phyloP scores from a whole-genome alignment of 23 tunicate species.

The Clavelina lepadiformis region DNA sequence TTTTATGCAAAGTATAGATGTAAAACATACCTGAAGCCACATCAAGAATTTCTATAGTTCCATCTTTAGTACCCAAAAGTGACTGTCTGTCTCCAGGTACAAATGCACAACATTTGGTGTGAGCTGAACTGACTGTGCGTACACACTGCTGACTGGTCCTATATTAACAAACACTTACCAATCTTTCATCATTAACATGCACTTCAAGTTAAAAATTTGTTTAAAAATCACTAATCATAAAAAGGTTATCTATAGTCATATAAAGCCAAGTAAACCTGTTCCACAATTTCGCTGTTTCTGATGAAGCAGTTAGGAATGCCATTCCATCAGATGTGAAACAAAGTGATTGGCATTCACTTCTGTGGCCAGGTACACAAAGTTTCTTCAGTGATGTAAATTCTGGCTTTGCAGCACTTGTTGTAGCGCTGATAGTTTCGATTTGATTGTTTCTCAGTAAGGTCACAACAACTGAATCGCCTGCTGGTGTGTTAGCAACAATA shows the following conservation, averaged over 20 bases:
- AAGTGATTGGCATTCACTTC: conserved; percentile 48
- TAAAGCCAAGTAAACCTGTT: conserved; percentile 83
- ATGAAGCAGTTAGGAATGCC: conserved; percentile 54
- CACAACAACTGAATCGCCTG: conserved; percentile 11
- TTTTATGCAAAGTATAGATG: not conserved
- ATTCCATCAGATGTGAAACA: conserved; percentile 76
- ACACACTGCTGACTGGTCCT: conserved; percentile 77
- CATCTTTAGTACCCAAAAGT: conserved; percentile 70
- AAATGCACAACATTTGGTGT: conserved; percentile 53
- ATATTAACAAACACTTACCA: not conserved
- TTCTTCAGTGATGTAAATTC: conserved; percentile 24
- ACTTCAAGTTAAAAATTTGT: too few relatives aligned
- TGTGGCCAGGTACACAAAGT: conserved; percentile 44
- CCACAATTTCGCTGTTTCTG: conserved; percentile 82
- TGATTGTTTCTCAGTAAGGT: conserved; percentile 66
- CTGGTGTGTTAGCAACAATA: conserved; percentile 1
- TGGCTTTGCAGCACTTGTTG: conserved; percentile 4
- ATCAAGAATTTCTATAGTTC: conserved; percentile 67
- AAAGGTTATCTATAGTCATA: too few relatives aligned
- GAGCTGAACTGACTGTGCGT: conserved; percentile 41
- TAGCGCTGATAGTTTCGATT: conserved; percentile 22
- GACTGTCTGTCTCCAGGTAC: conserved; percentile 79
- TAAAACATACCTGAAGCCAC: conserved; percentile 62
- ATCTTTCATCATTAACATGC: too few relatives aligned
- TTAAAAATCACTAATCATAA: too few relatives aligned